Base-by-base conservation (phyloP, 2,113 vertebrate genomes). In the Anolis sagrei region DNA sequence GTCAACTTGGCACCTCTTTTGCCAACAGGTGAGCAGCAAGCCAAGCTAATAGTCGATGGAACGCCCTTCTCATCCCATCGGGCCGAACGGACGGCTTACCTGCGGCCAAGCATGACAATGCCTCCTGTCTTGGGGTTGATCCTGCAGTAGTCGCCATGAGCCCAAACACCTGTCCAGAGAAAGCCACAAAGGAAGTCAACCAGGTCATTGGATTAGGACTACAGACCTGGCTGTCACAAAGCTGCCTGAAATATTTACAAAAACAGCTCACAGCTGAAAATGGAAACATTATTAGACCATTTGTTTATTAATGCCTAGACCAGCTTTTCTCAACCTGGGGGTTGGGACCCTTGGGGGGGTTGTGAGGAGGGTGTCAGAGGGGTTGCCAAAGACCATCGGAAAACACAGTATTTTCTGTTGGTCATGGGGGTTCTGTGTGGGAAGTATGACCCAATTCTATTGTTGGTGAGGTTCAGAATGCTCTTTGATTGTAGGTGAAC, bases 91-190 rank as follows among this genome's bases (percentile, higher is more conserved):
- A 36, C 70, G 0, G 9, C 89, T 80, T 84, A 99, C 99, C 99
- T 99, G 91, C 99, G 97, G 66, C 99, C 99, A 85, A 98, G 96
- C 99, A 99, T 99, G 88, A 98, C 88, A 3, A 99, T 95, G 51
- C 98, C 99, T 78, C 98, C 97, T 0, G 98, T 99, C 89, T 98
- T 97, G 36, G 98, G 98, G 93, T 98, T 99, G 90, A 99, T 98
- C 90, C 97, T 98, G 93, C 98, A 99, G 94, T 99, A 99, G 94
- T 99, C 99, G 0, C 98, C 98, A 0, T 99, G 98, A 0, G 97
- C 97, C 99, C 99, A 99, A 61, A 99, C 93, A 51, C 98, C 98
- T 99, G 76, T 5, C 5, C 70, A 77, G 10, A 72, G 86, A 83
- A 4, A 44, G 0, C 8, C 29, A 48, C 54, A 9, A 79, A 25